Evolutionary conservation across 1,140 invertebrate genomes (phyloP), one percentile per base, ranked within the genome.

Genomic region (Diabrotica virgifera): DNA sequence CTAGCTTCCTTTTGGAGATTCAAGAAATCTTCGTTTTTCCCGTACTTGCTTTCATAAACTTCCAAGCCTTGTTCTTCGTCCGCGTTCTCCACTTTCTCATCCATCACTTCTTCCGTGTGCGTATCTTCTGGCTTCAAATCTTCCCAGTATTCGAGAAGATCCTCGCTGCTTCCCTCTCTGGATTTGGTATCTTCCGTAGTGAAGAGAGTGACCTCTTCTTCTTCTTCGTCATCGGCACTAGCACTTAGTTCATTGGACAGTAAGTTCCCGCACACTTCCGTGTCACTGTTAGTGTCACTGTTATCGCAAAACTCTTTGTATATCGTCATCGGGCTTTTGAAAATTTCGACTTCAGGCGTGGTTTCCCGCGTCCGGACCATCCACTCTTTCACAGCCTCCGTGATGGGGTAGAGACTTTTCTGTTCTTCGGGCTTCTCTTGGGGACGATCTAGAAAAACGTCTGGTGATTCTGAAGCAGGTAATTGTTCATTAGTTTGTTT

Each of bases 301-400:
- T 50, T 63, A 9, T 66, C 52, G 35, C 62, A 24, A 38, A 76
- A 71, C 58, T 77, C 76, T 52, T 66, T 70, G 51, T 69, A 70
- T 11, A 78, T 77, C 0, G 66, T 70, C 9, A 65, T 64, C 4
- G 78, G 77, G 54, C 73, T 76, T 58, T 79, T 79, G 24, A 79
- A 69, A 35, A 79, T 69, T 52, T 79, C 76, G 14, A 77, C 64
- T 11, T 79, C 77, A 0, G 78, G 78, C 7, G 77, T 77, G 6
- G 65, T 71, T 67, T 79, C 77, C 10, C 77, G 68, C 4, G 78
- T 78, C 66, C 71, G 70, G 40, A 53, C 70, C 75, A 79, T 78
- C 78, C 78, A 79, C 40, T 78, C 74, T 56, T 72, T 78, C 7
- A 79, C 78, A 9, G 77, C 78, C 35, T 69, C 55, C 0, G 77